These are phyloP conservation scores for Lathronympha strigana DNA, from an alignment of 2,888 invertebrate genomes.

Conservation along the genomic window DNA sequence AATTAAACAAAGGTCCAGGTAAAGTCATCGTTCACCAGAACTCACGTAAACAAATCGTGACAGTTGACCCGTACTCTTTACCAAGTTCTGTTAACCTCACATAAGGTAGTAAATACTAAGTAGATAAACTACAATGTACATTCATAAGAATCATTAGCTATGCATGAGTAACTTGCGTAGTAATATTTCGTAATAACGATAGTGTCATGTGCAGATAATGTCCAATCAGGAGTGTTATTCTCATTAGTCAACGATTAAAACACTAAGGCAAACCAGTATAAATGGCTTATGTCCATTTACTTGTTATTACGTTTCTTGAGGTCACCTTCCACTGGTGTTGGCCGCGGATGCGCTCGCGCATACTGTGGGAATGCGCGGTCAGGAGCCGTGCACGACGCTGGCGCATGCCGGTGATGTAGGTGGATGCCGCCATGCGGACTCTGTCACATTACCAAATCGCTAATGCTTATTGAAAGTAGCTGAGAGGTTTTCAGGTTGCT, in stretches of 20 bases:
- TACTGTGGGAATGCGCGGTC: conserved; percentile 2
- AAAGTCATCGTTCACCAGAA: neutral
- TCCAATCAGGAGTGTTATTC: conserved; percentile 11
- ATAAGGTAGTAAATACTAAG: conserved; percentile 4
- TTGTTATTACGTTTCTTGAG: neutral
- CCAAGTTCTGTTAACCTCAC: conserved; percentile 8
- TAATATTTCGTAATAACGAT: conserved; percentile 37
- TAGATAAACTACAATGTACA: conserved; percentile 22
- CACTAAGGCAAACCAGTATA: neutral
- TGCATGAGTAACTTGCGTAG: conserved; percentile 30
- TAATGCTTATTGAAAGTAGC: conserved; percentile 4
- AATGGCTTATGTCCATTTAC: neutral
- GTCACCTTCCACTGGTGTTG: neutral
- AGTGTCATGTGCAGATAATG: conserved; percentile 26
- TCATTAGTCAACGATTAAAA: neutral
- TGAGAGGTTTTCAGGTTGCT: too few relatives aligned
- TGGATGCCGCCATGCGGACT: neutral
- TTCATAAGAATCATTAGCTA: conserved; percentile 18
- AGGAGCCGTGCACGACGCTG: conserved; percentile 26
- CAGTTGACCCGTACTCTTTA: conserved; percentile 12
- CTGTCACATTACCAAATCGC: conserved; percentile 17
- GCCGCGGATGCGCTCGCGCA: neutral
- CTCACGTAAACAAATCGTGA: conserved; percentile 2
- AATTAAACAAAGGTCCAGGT: neutral
- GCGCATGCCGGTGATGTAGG: conserved; percentile 23